Evolutionary conservation across 2,888 invertebrate species (phyloP).

Genomic region (Drosophila mercatorum): DNA sequence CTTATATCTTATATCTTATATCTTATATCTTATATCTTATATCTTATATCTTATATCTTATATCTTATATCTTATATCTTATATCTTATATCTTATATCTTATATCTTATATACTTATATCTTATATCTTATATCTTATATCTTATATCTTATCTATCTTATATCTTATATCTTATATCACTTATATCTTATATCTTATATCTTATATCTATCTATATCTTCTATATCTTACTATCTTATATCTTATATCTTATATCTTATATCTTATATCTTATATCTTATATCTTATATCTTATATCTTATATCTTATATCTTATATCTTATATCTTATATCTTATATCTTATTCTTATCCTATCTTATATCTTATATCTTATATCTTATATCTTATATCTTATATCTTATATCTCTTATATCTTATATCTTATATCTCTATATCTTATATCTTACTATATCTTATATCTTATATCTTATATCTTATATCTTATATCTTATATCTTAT

Average conservation of each 20-base stretch:
- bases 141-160: constrained; percentile 10
- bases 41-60: background rate
- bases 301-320: constrained; percentile 7
- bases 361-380: constrained; percentile 8
- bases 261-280: constrained; percentile 3
- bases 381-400: constrained; percentile 7
- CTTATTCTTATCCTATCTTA: constrained; percentile 6
- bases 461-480: constrained; percentile 8
- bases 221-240: constrained; percentile 11
- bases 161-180: constrained; percentile 5
- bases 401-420: constrained; percentile 8
- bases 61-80: constrained; percentile 1
- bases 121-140: constrained; percentile 10
- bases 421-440: constrained; percentile 3
- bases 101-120: constrained; percentile 6
- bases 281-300: constrained; percentile 5
- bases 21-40: constrained; percentile 8
- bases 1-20: constrained; percentile 5
- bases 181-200: constrained; percentile 12
- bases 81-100: constrained; percentile 2
- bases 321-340: constrained; percentile 2
- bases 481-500: constrained; percentile 6
- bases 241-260: constrained; percentile 8
- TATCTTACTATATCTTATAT: constrained; percentile 2
- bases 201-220: constrained; percentile 7